Percentiles rank a stretch among this genome's conserved stretches.
These are phyloP conservation scores for Phalacrocorax pelagicus DNA, from an alignment of 2,113 vertebrate genomes.

Conservation along the genomic window DNA sequence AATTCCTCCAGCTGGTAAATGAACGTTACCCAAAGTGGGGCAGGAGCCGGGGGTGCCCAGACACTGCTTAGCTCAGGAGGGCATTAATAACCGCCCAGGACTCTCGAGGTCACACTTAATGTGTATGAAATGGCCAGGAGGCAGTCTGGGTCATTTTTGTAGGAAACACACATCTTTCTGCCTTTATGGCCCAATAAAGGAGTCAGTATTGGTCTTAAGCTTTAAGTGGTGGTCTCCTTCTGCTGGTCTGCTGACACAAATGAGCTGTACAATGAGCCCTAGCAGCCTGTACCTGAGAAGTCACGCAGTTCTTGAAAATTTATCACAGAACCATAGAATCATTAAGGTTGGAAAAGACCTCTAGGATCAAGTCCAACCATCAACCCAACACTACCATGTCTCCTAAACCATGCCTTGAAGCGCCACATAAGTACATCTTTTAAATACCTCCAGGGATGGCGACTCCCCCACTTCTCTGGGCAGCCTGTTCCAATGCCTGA, in stretches of 20 bases:
- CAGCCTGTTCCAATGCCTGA: neutral
- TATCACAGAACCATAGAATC: too few relatives aligned
- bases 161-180: neutral
- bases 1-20: neutral
- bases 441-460: neutral
- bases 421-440: too few relatives aligned
- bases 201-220: neutral
- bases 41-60: neutral
- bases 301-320: neutral
- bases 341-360: too few relatives aligned
- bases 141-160: neutral
- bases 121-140: neutral
- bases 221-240: neutral
- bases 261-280: neutral
- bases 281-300: neutral
- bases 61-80: neutral
- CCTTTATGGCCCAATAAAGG: neutral
- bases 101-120: neutral
- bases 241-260: neutral
- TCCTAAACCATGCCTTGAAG: too few relatives aligned
- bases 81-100: neutral
- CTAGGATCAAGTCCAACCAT: too few relatives aligned
- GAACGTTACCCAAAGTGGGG: neutral
- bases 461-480: neutral
- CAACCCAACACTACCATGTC: too few relatives aligned